phyloP scores from a whole-genome alignment of 2,797 vertebrate genomes.

The Amniataba percoides region DNA sequence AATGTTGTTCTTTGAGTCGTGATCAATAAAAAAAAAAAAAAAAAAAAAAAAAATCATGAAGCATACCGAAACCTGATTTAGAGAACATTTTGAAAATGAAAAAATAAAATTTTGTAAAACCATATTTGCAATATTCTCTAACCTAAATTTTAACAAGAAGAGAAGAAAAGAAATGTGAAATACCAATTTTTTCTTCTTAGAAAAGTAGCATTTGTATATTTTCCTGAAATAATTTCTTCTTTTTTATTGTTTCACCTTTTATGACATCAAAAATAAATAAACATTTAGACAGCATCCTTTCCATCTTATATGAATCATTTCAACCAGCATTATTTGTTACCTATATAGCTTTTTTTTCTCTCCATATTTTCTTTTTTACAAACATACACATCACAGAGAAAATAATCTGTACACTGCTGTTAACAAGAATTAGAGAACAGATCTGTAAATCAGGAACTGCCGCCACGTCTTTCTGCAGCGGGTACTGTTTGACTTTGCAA shows the following conservation, averaged over 20 bases:
- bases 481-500: slow-evolving; percentile 57
- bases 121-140: background rate
- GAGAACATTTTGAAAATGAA: background rate
- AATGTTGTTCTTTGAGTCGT: background rate
- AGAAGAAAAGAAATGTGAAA: slow-evolving; percentile 7
- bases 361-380: slow-evolving; percentile 70
- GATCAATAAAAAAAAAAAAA: background rate
- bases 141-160: background rate
- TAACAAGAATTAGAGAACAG: slow-evolving; percentile 61
- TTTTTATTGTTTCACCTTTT: slow-evolving; percentile 74
- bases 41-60: no score
- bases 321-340: slow-evolving; percentile 57
- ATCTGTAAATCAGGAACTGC: slow-evolving; percentile 51
- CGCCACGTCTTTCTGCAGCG: slow-evolving; percentile 40
- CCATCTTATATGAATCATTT: slow-evolving; percentile 70
- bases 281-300: slow-evolving; percentile 80
- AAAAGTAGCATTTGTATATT: slow-evolving; percentile 64
- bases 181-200: slow-evolving; percentile 23
- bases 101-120: background rate
- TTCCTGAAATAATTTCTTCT: slow-evolving; percentile 68
- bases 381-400: slow-evolving; percentile 78
- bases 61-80: background rate
- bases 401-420: slow-evolving; percentile 63
- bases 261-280: slow-evolving; percentile 87
- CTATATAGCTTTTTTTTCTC: slow-evolving; percentile 38